Percentiles rank a stretch among this genome's conserved stretches.
These are phyloP conservation scores for Sebastes steindachneri DNA, from an alignment of 2,797 vertebrate species.

Conservation along the genomic window DNA sequence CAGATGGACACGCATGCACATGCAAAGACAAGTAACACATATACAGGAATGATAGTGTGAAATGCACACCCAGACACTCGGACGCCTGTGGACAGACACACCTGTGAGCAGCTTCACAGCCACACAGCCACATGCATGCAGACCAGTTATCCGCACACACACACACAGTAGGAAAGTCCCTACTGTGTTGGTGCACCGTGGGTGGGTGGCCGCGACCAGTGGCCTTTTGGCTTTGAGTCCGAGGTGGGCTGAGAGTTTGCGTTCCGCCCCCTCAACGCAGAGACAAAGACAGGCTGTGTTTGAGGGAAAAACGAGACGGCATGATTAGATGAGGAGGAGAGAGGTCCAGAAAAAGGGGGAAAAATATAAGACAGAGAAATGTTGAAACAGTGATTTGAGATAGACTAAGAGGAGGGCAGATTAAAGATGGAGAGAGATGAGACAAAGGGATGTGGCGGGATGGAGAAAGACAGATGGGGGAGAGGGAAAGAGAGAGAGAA, in stretches of 20 bases:
- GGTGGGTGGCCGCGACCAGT: slow-evolving; percentile 57
- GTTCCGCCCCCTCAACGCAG: slow-evolving; percentile 49
- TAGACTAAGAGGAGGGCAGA: slow-evolving; percentile 23
- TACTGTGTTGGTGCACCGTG: slow-evolving; percentile 6
- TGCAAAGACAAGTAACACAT: slow-evolving; percentile 5
- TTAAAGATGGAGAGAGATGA: slow-evolving; percentile 12
- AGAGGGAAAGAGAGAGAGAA: slow-evolving; percentile 27
- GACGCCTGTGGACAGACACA: slow-evolving; percentile 16
- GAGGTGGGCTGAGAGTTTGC: slow-evolving; percentile 76
- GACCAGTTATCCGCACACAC: not conserved
- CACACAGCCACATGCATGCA: not conserved
- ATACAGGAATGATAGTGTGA: slow-evolving; percentile 15
- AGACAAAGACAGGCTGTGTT: slow-evolving; percentile 66
- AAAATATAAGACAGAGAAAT: not conserved
- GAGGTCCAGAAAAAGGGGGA: not conserved
- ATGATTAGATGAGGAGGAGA: slow-evolving; percentile 21
- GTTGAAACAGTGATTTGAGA: slow-evolving; percentile 32
- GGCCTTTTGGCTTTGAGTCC: slow-evolving; percentile 71
- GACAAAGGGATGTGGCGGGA: slow-evolving; percentile 24
- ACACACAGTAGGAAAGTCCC: slow-evolving; percentile 50
- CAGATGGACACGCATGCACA: not conserved
- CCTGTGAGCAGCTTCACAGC: slow-evolving; percentile 28
- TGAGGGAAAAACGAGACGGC: slow-evolving; percentile 18
- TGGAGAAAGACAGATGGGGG: slow-evolving; percentile 52
- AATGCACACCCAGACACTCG: slow-evolving; percentile 27